Evolutionary conservation across 53 echinoderm and acorn worm genomes (phyloP).

Genomic region (Crossaster papposus): DNA sequence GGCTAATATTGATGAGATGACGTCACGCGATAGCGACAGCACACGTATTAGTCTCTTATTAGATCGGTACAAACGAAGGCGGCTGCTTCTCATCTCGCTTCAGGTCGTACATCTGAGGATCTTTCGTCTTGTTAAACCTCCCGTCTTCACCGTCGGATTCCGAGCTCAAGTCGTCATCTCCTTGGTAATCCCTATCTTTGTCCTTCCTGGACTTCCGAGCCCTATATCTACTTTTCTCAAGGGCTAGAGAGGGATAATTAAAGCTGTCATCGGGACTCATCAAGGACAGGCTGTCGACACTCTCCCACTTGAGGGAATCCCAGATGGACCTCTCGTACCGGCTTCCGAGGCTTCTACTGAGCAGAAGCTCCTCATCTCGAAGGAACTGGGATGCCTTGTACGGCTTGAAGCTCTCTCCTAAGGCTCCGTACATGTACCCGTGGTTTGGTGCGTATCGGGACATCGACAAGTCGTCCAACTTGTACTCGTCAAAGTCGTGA

Average conservation of each 20-base stretch:
- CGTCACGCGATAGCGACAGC: neutral
- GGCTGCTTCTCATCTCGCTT: conserved; percentile 59
- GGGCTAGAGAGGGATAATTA: neutral
- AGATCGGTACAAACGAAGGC: neutral
- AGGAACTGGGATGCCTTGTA: neutral
- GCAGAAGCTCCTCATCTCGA: conserved; percentile 29
- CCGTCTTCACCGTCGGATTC: conserved; percentile 20
- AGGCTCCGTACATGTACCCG: conserved; percentile 9
- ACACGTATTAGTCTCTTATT: neutral
- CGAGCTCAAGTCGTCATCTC: conserved; percentile 20
- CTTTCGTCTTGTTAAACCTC: neutral
- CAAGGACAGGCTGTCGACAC: neutral
- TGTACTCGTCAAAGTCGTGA: neutral
- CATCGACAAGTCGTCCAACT: neutral
- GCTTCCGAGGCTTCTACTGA: conserved; percentile 7
- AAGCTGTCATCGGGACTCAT: conserved; percentile 25
- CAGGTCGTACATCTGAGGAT: conserved; percentile 73
- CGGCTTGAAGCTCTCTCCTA: conserved; percentile 11
- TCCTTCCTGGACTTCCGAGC: conserved; percentile 9
- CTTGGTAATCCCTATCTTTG: neutral
- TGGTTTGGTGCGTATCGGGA: no score
- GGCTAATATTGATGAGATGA: neutral
- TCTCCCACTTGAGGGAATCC: conserved; percentile 21
- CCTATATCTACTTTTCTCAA: no score
- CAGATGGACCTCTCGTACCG: conserved; percentile 27